Base-by-base conservation (phyloP, 2,113 vertebrate genomes). In the Colossoma macropomum region DNA sequence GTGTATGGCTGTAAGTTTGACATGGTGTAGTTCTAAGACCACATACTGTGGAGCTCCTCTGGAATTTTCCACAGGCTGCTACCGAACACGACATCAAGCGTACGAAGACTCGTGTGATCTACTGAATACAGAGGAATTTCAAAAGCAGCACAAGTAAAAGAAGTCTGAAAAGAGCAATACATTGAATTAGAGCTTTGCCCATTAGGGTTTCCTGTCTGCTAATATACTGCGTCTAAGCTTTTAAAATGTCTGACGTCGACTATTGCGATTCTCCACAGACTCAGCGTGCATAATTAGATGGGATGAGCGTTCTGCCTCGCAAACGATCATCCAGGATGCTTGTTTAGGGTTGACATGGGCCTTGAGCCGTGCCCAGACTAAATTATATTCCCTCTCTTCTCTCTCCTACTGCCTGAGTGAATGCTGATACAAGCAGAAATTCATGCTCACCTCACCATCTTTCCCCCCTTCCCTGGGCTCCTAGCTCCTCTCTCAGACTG, bases 341-440 rank as follows among this genome's bases (percentile, higher is more conserved):
- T 84, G 75, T 89, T 86, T 86, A 84, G 82, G 85, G 87, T 80
- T 88, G 85, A 84, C 84, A 77, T 85, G 85, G 78, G 87, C 84
- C 81, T 84, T 84, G 79, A 87, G 88, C 84, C 84, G 75, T 72
- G 70, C 87, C 77, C 74, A 86, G 84, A 66, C 79, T 82, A 90
- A 88, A 88, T 90, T 85, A 86, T 85, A 79, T 82, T 77, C 75
- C 66, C 45, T 52, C 4, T 76, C 74, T 88, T 66, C 73, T 73
- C 54, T 63, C 25, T 83, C 85, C 87, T 87, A 45, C 41, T 27
- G 69, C 86, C 87, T 72, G 75, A 70, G 65, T 41, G 69, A 85
- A 69, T 88, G 90, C 90, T 91, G 90, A 91, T 87, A 86, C 78
- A 84, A 90, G 90, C 89, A 89, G 60, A 90, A 89, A 88, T 87